phyloP scores from a whole-genome alignment of 2,113 vertebrate genomes.

The Tychaedon coryphoeus region DNA sequence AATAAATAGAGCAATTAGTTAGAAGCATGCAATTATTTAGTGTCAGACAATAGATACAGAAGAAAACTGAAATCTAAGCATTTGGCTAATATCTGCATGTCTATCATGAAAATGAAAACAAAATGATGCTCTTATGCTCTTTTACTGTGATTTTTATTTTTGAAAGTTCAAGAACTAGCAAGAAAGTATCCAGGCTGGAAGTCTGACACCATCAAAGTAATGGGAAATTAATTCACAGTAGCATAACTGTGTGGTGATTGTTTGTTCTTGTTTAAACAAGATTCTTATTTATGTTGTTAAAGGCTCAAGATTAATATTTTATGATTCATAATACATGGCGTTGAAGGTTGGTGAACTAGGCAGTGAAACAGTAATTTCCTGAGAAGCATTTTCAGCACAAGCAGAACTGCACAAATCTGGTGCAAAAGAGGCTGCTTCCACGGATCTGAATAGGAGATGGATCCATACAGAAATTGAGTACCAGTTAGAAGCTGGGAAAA shows the following conservation, averaged over 20 bases:
- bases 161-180: not conserved
- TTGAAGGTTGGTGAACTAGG: slow-evolving; percentile 11
- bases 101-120: not conserved
- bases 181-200: not conserved
- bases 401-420: not conserved
- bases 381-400: not conserved
- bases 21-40: not conserved
- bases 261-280: slow-evolving; percentile 63
- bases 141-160: not conserved
- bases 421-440: not conserved
- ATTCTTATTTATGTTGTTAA: slow-evolving; percentile 58
- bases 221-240: slow-evolving; percentile 16
- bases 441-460: not conserved
- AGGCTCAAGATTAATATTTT: slow-evolving; percentile 59
- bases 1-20: not conserved
- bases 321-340: slow-evolving; percentile 43
- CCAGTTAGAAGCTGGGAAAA: not conserved
- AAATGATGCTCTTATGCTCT: not conserved
- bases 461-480: not conserved
- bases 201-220: not conserved
- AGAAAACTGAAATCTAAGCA: not conserved
- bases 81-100: not conserved
- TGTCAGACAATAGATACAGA: not conserved
- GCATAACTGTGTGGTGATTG: not conserved
- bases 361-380: not conserved